Percentiles rank a stretch among this genome's conserved stretches.
phyloP scores from a whole-genome alignment of 2,113 vertebrate genomes.

The Oxygymnocypris stewartii region DNA sequence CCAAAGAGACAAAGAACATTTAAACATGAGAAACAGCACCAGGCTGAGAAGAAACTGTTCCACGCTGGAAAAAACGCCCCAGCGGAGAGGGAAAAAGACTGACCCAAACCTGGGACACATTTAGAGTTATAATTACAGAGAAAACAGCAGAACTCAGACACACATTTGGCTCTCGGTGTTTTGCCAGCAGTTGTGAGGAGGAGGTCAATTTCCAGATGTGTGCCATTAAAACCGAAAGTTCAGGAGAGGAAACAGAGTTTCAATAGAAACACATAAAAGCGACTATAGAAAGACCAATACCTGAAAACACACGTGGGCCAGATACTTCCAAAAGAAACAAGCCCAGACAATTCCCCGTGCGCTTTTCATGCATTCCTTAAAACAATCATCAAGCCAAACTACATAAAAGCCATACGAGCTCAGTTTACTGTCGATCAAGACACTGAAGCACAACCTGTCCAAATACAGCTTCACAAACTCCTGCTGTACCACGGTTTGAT shows the following conservation, averaged over 20 bases:
- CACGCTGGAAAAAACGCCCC: slow-evolving; percentile 19
- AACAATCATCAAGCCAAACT: slow-evolving; percentile 21
- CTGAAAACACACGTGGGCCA: slow-evolving; percentile 19
- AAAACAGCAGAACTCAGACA: slow-evolving; percentile 11
- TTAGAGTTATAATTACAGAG: slow-evolving; percentile 51
- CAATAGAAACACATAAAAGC: background rate
- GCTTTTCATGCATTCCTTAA: slow-evolving; percentile 29
- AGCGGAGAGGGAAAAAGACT: slow-evolving; percentile 14
- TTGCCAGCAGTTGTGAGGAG: slow-evolving; percentile 20
- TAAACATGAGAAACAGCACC: slow-evolving; percentile 28
- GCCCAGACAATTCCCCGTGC: slow-evolving; percentile 29
- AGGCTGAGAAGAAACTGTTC: slow-evolving; percentile 4
- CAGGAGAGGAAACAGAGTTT: background rate
- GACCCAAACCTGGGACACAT: slow-evolving; percentile 7
- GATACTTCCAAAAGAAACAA: slow-evolving; percentile 23
- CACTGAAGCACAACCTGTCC: slow-evolving; percentile 14
- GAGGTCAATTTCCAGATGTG: slow-evolving; percentile 52
- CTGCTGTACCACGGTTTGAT: background rate
- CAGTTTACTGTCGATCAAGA: background rate
- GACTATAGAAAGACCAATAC: background rate
- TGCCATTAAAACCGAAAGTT: background rate
- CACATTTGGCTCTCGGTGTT: background rate
- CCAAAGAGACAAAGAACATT: slow-evolving; percentile 9
- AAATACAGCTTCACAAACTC: background rate
- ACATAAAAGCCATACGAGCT: background rate